Evolutionary conservation across 2,888 invertebrate genomes (phyloP), one percentile per base, ranked within the genome.

Genomic region (Nomada fabriciana): DNA sequence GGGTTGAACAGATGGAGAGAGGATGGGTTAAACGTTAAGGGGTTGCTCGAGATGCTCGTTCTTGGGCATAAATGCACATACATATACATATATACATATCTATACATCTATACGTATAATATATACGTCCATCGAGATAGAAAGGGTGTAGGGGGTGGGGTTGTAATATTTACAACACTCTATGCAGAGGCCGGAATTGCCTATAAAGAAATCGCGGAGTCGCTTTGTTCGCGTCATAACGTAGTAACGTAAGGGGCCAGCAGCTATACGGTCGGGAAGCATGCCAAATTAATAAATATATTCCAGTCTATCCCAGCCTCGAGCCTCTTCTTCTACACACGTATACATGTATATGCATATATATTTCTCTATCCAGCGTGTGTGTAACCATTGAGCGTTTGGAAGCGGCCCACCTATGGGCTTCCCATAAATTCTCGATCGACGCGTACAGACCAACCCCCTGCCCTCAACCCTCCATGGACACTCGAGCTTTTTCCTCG

Each of bases 281-380:
- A 90, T 92, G 93, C 93, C 93, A 93, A 93, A 93, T 93, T 93
- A 93, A 93, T 93, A 93, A 93, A 93, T 93, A 93, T 91, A 93
- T 93, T 91, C 90, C 89, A 89, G 91, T 90, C 91, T 89, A 92
- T 91, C 86, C 84, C 87, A 76, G 75, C 72, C 76, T 72, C 74
- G 76, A 70, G 63, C 63, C 73, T 75, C 81, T 0, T 42, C 65
- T 25, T 4, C 50, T 71, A 50, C 57, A 18, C 47, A 5, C 23
- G 1, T 7, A 13, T 7, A 36, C 36, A 36, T 5, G 36, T 36
- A 36, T 36, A 36, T 36, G 36, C 13, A 9, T 4, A 18, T 23
- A 36, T 42, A n/a, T 53, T n/a, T 53, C 18, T 13, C 55, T 55
- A 1, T 47, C 25, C 5, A 7, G 18, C 50, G 7, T 43, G 36